Evolutionary conservation across 2,888 invertebrate genomes (phyloP), one percentile per base, ranked within the genome.

Genomic region (Drosophila prolongata): DNA sequence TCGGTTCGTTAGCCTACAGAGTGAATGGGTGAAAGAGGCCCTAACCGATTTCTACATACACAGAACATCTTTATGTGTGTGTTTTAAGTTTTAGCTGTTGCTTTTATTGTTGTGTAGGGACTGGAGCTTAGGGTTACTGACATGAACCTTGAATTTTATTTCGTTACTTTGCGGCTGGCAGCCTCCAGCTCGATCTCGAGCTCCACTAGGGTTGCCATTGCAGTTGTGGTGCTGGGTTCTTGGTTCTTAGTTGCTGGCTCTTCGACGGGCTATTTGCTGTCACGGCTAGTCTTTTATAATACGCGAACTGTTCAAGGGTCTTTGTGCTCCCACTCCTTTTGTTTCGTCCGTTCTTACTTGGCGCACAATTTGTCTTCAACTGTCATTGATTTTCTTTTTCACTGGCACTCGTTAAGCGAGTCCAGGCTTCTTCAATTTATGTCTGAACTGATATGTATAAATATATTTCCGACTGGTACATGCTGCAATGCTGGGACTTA

Each of bases 381-480:
- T 87, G 89, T 82, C 89, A 88, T 85, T 87, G 80, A 87, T 87
- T 87, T 87, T 85, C 77, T 87, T 87, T 89, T 86, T 85, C 80
- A 76, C 76, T 59, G 61, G 68, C 86, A 76, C 78, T 83, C 83
- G 86, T 88, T 82, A 78, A 55, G 61, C 43, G 40, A 46, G 30
- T 19, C 47, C 38, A 44, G 55, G 46, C 54, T 34, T 40, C 57
- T 65, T 69, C 50, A 56, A 68, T 75, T 75, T 74, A 73, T 61
- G 42, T 57, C 59, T 46, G 37, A 37, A 24, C 37, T 52, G 13
- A 54, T 38, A 43, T n/a, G 46, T 43, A 47, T 38, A 53, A 37
- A 38, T 53, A 62, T 46, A 55, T 62, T 40, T 42, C 40, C 46
- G n/a, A 13, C 27, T 46, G 44, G 47, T 37, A 44, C 34, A 54